Evolutionary conservation across 2,888 invertebrate species (phyloP), one percentile per base, ranked within the genome.

Genomic region (Myopa testacea): DNA sequence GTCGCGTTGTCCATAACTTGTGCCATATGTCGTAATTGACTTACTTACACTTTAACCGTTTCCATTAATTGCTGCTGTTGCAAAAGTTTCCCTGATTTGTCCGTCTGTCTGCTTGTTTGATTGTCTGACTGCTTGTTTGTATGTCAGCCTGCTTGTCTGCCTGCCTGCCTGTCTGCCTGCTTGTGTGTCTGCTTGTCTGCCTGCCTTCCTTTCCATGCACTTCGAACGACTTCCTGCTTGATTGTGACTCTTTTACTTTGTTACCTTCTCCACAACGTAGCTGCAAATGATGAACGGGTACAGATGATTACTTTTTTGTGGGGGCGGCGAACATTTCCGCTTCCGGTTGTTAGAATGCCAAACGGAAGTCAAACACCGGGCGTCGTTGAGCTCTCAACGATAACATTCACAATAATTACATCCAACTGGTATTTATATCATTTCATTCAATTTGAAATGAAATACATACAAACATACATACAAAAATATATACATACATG

Each of bases 1-100:
- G 16, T 37, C 6, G 16, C 38, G 37, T 2, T 40, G 34, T 26
- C 45, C 26, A 37, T 45, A 67, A 70, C 70, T 52, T 63, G n/a
- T 76, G 63, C 70, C 76, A 52, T 38, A 50, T 63, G 63, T 70
- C 37, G 45, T 70, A 70, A 76, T 76, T 76, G 71, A 76, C 71
- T 76, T 76, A 52, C 71, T 63, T 71, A n/a, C 62, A 63, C 76
- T 71, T 76, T 76, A 70, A 63, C 65, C 70, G 52, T 71, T 76
- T 70, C 34, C 75, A 75, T 75, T 75, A 75, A 75, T 60, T 75
- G 75, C 68, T 68, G 68, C 69, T 60, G 60, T 19, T 60, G 58
- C 63, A 60, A 45, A 75, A 75, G 68, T 75, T 74, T 40, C 65
- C 38, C 38, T 6, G 65, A 55, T 63, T 34, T 34, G 34, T 19